A percentile compares a stretch with the other conserved stretches of the same genome.
These are phyloP conservation scores for Stichopus chloronotus DNA, from an alignment of 35 echinoderm and acorn worm species.

Conservation along the genomic window DNA sequence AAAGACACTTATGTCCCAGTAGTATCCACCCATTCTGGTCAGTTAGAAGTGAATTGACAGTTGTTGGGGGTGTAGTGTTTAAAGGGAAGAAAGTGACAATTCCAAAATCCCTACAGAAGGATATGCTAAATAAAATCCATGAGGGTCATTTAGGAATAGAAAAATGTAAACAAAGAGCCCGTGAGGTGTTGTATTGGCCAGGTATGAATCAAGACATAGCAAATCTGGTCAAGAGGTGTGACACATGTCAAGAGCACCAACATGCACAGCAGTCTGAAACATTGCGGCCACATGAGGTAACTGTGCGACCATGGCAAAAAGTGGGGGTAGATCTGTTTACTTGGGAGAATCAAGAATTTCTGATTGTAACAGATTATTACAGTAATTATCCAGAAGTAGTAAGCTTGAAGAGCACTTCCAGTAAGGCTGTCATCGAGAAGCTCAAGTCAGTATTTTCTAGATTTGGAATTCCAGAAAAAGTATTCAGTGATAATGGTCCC, in stretches of 20 bases:
- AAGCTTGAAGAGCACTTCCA: constrained; percentile 4
- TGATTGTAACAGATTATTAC: constrained; percentile 53
- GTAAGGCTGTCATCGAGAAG: not conserved
- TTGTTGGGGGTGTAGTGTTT: too few relatives aligned
- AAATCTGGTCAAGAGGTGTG: not conserved
- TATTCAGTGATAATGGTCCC: constrained; percentile 41
- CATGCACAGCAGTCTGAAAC: not conserved
- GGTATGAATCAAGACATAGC: constrained; percentile 40
- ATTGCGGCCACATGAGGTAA: constrained; percentile 19
- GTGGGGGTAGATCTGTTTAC: constrained; percentile 35
- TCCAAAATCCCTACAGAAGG: too few relatives aligned
- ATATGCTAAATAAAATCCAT: constrained; percentile 47
- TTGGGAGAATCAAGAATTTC: constrained; percentile 9
- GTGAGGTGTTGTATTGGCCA: constrained; percentile 39
- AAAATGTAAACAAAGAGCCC: constrained; percentile 48
- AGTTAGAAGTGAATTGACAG: too few relatives aligned
- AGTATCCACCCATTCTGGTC: too few relatives aligned
- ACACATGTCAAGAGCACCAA: not conserved
- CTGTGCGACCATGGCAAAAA: constrained; percentile 55
- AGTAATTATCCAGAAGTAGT: constrained; percentile 40
- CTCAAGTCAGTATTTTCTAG: constrained; percentile 39
- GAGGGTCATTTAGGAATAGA: constrained; percentile 49
- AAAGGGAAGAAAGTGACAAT: too few relatives aligned
- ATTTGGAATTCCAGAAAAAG: constrained; percentile 35
- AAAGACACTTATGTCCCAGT: too few relatives aligned